Evolutionary conservation across 1,140 invertebrate genomes (phyloP).

Genomic region (Caligus rogercresseyi): DNA sequence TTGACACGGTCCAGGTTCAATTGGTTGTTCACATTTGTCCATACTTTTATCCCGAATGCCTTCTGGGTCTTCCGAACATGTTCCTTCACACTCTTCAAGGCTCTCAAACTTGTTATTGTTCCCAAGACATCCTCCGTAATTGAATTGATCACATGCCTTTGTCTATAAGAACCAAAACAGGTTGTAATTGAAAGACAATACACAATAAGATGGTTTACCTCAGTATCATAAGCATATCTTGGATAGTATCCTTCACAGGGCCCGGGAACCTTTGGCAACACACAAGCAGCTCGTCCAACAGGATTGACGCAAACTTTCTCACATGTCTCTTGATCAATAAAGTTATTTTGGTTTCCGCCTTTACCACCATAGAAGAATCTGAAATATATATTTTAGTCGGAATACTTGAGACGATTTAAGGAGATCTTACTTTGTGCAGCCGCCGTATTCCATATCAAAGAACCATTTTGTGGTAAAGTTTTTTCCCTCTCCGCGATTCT

Average conservation of each 20-base stretch:
- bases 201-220: conserved; percentile 22
- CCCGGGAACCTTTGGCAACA: conserved; percentile 60
- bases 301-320: conserved; percentile 66
- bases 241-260: conserved; percentile 60
- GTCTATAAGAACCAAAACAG: conserved; percentile 24
- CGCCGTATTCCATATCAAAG: conserved; percentile 68
- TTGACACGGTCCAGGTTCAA: conserved; percentile 56
- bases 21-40: conserved; percentile 59
- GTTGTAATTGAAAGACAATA: background rate
- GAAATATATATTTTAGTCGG: too few species aligned
- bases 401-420: too few species aligned
- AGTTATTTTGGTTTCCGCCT: conserved; percentile 74
- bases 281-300: conserved; percentile 56
- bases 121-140: conserved; percentile 47
- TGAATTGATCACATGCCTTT: conserved; percentile 51
- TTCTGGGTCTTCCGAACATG: conserved; percentile 36
- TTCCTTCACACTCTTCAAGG: conserved; percentile 56
- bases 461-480: conserved; percentile 75
- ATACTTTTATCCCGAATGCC: conserved; percentile 1
- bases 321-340: conserved; percentile 66
- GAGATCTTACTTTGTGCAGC: conserved; percentile 47
- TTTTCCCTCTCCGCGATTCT: conserved; percentile 54
- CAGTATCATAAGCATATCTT: conserved; percentile 64
- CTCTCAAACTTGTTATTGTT: conserved; percentile 75
- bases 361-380: conserved; percentile 90